A percentile compares a stretch with the other conserved stretches of the same genome.
phyloP scores from a whole-genome alignment of 2,888 invertebrate genomes.

The Meloe dianella region DNA sequence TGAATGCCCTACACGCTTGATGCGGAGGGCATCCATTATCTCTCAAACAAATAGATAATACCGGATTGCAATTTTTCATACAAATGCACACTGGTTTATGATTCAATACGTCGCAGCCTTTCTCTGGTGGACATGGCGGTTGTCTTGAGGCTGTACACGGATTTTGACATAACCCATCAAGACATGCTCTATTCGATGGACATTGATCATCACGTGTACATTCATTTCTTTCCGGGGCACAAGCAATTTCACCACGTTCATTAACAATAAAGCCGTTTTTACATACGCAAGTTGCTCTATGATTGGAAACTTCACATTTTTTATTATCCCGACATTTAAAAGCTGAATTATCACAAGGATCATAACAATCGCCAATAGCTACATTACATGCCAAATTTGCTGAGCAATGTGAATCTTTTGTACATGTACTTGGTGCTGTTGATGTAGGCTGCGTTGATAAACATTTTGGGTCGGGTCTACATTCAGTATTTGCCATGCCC shows the following conservation, averaged over 20 bases:
- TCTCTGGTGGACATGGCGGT: slow-evolving; percentile 78
- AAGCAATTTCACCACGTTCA: slow-evolving; percentile 84
- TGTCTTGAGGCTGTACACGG: slow-evolving; percentile 74
- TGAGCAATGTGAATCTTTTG: slow-evolving; percentile 74
- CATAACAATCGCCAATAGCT: slow-evolving; percentile 74
- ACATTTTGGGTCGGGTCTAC: slow-evolving; percentile 81
- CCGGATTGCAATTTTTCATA: slow-evolving; percentile 84
- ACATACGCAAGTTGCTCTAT: slow-evolving; percentile 86
- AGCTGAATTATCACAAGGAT: slow-evolving; percentile 75
- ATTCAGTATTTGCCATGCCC: slow-evolving; percentile 80
- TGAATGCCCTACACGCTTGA: slow-evolving; percentile 85
- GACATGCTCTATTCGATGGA: slow-evolving; percentile 84
- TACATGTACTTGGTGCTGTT: slow-evolving; percentile 66
- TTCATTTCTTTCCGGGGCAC: slow-evolving; percentile 79
- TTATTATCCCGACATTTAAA: slow-evolving; percentile 81
- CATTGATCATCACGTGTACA: slow-evolving; percentile 84
- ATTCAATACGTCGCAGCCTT: slow-evolving; percentile 86
- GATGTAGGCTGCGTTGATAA: slow-evolving; percentile 68
- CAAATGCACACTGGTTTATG: slow-evolving; percentile 88
- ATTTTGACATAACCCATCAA: slow-evolving; percentile 83
- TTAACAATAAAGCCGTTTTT: slow-evolving; percentile 88
- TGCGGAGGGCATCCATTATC: slow-evolving; percentile 87
- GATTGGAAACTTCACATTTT: slow-evolving; percentile 86
- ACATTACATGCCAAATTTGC: slow-evolving; percentile 76
- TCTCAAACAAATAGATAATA: slow-evolving; percentile 85